Evolutionary conservation across 2,888 invertebrate genomes (phyloP).

Genomic region (Nemurella pictetii): DNA sequence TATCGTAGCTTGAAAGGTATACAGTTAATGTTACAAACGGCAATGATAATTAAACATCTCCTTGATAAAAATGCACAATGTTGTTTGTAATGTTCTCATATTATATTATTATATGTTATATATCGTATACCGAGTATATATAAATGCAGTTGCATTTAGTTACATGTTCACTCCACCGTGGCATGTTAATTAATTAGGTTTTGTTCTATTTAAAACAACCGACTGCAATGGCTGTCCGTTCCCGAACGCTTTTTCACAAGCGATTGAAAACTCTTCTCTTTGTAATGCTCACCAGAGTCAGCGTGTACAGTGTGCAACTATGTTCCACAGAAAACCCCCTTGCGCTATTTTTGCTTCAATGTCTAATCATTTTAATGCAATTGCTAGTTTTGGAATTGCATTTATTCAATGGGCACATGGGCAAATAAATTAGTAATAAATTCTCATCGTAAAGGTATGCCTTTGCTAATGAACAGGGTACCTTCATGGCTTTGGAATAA

Average conservation of each 20-base stretch:
- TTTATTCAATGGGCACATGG: neutral
- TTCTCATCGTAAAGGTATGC: neutral
- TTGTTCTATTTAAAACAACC: constrained; percentile 20
- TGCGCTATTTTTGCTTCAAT: neutral
- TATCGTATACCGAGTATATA: neutral
- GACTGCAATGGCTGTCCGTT: neutral
- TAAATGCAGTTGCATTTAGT: neutral
- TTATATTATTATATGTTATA: neutral
- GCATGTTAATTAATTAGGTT: constrained; percentile 14
- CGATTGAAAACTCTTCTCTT: neutral
- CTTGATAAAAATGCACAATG: neutral
- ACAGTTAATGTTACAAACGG: neutral
- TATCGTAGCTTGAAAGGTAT: no score
- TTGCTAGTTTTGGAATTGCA: neutral
- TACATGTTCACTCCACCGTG: constrained; percentile 12
- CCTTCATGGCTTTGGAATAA: neutral
- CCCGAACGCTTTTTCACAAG: neutral
- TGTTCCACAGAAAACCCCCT: neutral
- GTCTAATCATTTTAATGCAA: neutral
- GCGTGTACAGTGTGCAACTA: neutral
- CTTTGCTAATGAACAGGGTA: neutral
- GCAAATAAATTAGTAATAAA: neutral
- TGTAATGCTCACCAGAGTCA: neutral
- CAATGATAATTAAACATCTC: constrained; percentile 3
- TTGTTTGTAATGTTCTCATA: neutral